phyloP scores from a whole-genome alignment of 2,113 vertebrate genomes.

The Tor tambroides region DNA sequence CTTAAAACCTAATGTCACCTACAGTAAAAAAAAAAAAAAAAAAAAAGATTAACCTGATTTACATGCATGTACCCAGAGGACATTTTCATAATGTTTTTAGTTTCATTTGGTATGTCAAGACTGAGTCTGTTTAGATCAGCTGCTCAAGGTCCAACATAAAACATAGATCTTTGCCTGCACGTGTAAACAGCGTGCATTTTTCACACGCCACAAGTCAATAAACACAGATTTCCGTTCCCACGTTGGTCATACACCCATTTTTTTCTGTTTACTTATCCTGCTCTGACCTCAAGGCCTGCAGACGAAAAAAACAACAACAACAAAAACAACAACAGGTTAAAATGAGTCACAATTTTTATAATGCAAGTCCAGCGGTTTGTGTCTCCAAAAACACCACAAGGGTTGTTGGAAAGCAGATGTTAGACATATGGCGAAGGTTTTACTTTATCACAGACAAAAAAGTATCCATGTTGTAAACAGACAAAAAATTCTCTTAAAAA shows the following conservation, averaged over 20 bases:
- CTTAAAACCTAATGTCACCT: not conserved
- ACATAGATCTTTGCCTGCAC: too few relatives aligned
- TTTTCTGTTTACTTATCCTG: not conserved
- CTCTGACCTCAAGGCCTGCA: not conserved
- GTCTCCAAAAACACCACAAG: not conserved
- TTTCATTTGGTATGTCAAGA: not conserved
- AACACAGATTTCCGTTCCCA: not conserved
- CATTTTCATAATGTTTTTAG: not conserved
- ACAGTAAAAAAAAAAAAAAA: not conserved
- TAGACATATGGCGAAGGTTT: not conserved
- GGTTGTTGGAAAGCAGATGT: not conserved
- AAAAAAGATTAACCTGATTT: not conserved
- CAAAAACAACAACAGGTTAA: not conserved
- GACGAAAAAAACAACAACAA: not conserved
- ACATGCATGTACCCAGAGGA: not conserved
- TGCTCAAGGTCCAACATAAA: not conserved
- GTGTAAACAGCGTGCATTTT: not conserved
- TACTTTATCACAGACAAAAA: not conserved
- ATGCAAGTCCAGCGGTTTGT: not conserved
- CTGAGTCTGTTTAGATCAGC: not conserved
- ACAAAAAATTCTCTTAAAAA: not conserved
- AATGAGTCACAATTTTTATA: not conserved
- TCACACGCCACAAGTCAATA: not conserved
- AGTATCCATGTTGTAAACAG: not conserved
- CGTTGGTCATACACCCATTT: not conserved